phyloP scores from a whole-genome alignment of 30 jellyfish, hydroid and myxozoan genomes.

The Haliclystus octoradiatus region DNA sequence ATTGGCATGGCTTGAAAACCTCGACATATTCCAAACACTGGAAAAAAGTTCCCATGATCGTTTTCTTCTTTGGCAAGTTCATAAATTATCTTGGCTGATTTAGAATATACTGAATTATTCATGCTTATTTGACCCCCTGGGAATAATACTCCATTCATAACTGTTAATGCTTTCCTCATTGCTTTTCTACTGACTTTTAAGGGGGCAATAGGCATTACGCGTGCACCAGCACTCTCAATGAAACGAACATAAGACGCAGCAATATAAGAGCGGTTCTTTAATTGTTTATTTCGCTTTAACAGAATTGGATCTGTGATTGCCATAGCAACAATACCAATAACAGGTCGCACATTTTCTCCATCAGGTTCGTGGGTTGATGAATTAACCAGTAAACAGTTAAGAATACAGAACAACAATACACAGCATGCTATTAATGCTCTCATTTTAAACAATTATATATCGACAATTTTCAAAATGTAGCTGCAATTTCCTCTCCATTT shows the following conservation, averaged over 20 bases:
- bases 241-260: constrained; percentile 87
- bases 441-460: too few relatives aligned
- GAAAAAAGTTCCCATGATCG: constrained; percentile 45
- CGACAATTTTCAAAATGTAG: too few relatives aligned
- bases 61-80: constrained; percentile 41
- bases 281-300: constrained; percentile 32
- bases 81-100: constrained; percentile 11
- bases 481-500: too few relatives aligned
- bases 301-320: constrained; percentile 47
- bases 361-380: too few relatives aligned
- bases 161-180: constrained; percentile 8
- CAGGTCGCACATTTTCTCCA: constrained; percentile 34
- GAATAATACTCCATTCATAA: constrained; percentile 45
- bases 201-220: constrained; percentile 84
- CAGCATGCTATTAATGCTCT: too few relatives aligned
- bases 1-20: constrained; percentile 76
- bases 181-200: constrained; percentile 17
- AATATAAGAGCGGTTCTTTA: constrained; percentile 44
- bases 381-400: too few relatives aligned
- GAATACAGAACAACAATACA: too few relatives aligned
- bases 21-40: constrained; percentile 72
- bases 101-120: constrained; percentile 24
- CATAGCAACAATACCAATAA: constrained; percentile 53
- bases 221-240: constrained; percentile 72
- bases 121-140: constrained; percentile 81